These are phyloP conservation scores for Antennarius striatus DNA, from an alignment of 2,113 vertebrate species.

Conservation along the genomic window DNA sequence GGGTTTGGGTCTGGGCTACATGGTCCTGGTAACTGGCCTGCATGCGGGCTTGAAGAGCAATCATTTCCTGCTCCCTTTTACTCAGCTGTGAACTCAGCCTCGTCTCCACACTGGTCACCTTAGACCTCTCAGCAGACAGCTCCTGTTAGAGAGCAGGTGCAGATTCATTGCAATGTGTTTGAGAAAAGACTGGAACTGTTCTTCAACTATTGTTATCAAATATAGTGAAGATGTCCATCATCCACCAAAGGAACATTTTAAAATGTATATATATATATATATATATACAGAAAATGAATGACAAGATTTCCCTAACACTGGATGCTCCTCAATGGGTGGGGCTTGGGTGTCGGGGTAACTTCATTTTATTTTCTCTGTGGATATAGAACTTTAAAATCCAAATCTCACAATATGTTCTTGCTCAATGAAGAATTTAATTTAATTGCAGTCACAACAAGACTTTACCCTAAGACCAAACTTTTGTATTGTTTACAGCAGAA, in stretches of 20 bases:
- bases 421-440: neutral
- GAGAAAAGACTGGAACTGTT: neutral
- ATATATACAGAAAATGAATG: too few species aligned
- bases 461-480: too few species aligned
- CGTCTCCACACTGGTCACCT: slow-evolving; percentile 79
- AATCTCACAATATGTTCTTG: neutral
- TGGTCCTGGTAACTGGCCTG: slow-evolving; percentile 94
- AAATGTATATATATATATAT: too few species aligned
- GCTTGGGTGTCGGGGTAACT: neutral
- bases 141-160: too few species aligned
- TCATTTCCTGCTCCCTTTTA: slow-evolving; percentile 84
- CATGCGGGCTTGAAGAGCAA: slow-evolving; percentile 89
- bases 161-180: neutral
- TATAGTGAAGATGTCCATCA: neutral
- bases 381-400: neutral
- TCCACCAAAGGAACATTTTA: too few species aligned
- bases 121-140: slow-evolving; percentile 85
- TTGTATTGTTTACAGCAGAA: neutral
- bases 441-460: neutral
- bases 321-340: too few species aligned
- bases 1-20: slow-evolving; percentile 85
- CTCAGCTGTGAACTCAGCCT: slow-evolving; percentile 89
- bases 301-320: too few species aligned
- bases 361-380: slow-evolving; percentile 10
- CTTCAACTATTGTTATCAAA: neutral